Base-by-base conservation (phyloP, 2,888 invertebrate species). In the Limnephilus lunatus region DNA sequence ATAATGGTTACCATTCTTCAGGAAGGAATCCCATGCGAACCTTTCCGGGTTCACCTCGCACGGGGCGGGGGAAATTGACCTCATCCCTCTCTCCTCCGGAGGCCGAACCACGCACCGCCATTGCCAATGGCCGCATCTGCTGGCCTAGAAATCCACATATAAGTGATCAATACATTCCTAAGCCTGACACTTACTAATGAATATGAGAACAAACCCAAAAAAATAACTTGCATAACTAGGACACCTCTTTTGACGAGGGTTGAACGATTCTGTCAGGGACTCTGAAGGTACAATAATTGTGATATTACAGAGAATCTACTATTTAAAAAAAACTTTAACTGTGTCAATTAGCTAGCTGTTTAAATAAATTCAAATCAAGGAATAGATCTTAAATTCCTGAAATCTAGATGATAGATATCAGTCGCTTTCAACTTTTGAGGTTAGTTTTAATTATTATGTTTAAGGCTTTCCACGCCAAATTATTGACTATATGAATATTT, bases 21-120 rank as follows among this genome's bases (percentile, higher is more conserved):
- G 99, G 99, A 94, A 99, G 94, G 95, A 99, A 98, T 86, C 98
- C 98, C 94, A 99, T 95, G 91, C 99, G 97, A 92, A 98, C 98
- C 95, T 98, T 97, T 93, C 98, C 97, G 32, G 98, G 97, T 94
- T 97, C 96, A 93, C 97, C 97, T 94, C 98, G 97, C 91, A 97
- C 96, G 1, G 97, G 97, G 88, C 98, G 96, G 35, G 98, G 98
- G 95, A 97, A 98, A 95, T 98, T 98, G 93, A 96, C 96, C 94
- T 97, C 96, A 95, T 98, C 98, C 44, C 98, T 96, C 90, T 97
- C 97, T 15, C 97, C 97, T 86, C 95, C 94, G 89, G 95, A 95
- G 32, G 96, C 95, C 0, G 97, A 95, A 91, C 96, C 96, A 91
- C 97, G 96, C 9, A 96, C 95, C 31, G 96, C 96, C 87, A 97